These are phyloP conservation scores for Luidia sarsii DNA, from an alignment of 53 echinoderm and acorn worm species.

Conservation along the genomic window DNA sequence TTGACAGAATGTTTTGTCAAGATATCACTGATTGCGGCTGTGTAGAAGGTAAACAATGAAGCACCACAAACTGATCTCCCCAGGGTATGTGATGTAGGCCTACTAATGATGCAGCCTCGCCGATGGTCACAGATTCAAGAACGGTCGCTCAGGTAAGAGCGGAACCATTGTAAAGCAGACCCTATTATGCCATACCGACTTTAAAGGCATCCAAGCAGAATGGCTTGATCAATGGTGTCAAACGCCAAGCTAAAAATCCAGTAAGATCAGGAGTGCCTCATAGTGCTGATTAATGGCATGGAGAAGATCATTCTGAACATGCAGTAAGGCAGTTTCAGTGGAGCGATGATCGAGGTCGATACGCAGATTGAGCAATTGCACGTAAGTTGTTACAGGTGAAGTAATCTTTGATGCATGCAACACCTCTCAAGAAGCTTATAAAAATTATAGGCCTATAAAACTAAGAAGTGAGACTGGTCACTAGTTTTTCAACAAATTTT, in stretches of 20 bases:
- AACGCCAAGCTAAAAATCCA: background rate
- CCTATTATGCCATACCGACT: constrained; percentile 1
- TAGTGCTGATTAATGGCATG: background rate
- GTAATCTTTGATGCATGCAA: background rate
- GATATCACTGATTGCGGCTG: background rate
- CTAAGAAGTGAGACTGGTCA: background rate
- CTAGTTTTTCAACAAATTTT: background rate
- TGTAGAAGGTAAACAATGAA: background rate
- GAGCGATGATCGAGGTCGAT: background rate
- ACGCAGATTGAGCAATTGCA: background rate
- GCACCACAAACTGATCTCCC: background rate
- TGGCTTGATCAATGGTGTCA: constrained; percentile 1
- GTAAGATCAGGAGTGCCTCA: constrained; percentile 1
- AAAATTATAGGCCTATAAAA: too few relatives aligned
- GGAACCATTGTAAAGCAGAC: constrained; percentile 14
- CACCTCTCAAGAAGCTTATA: constrained; percentile 1
- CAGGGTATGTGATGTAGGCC: background rate
- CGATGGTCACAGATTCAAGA: background rate
- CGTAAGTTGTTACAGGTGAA: background rate
- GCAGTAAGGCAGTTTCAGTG: constrained; percentile 23
- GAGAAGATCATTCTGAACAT: background rate
- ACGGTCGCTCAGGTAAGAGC: background rate
- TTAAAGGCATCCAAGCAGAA: background rate
- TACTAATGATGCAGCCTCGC: background rate
- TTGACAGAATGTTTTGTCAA: background rate